phyloP scores from a whole-genome alignment of 2,113 vertebrate genomes.

The Phalacrocorax carbo region DNA sequence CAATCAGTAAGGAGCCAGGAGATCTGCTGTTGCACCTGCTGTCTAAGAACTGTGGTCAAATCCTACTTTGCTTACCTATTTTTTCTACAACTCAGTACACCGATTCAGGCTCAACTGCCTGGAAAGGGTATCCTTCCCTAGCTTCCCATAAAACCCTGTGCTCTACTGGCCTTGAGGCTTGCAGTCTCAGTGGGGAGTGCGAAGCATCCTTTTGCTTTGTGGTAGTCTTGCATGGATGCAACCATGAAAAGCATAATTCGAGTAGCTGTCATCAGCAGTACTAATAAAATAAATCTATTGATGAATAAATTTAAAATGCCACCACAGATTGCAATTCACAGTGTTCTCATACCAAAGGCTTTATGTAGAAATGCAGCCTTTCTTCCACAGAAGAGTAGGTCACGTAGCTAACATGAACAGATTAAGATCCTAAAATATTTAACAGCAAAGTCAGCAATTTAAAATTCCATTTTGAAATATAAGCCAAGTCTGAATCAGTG shows the following conservation, averaged over 20 bases:
- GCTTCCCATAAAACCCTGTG: background rate
- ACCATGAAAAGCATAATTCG: background rate
- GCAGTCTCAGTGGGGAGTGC: background rate
- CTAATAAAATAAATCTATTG: background rate
- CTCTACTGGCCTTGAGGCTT: background rate
- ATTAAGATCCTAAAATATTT: slow-evolving; percentile 2
- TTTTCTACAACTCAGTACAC: background rate
- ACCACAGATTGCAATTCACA: background rate
- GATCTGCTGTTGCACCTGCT: background rate
- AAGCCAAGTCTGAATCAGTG: background rate
- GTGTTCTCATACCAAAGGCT: background rate
- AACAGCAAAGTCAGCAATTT: background rate
- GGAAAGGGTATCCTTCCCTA: background rate
- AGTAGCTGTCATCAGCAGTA: background rate
- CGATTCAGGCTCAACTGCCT: background rate
- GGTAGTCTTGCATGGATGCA: background rate
- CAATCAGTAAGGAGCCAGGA: background rate
- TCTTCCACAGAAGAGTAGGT: background rate
- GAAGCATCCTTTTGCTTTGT: background rate
- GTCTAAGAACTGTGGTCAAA: background rate
- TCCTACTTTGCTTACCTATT: background rate
- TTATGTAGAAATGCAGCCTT: background rate
- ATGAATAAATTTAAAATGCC: background rate
- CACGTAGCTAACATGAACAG: background rate
- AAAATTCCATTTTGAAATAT: background rate